Evolutionary conservation across 1,140 invertebrate species (phyloP).

Genomic region (Drosophila cardini): DNA sequence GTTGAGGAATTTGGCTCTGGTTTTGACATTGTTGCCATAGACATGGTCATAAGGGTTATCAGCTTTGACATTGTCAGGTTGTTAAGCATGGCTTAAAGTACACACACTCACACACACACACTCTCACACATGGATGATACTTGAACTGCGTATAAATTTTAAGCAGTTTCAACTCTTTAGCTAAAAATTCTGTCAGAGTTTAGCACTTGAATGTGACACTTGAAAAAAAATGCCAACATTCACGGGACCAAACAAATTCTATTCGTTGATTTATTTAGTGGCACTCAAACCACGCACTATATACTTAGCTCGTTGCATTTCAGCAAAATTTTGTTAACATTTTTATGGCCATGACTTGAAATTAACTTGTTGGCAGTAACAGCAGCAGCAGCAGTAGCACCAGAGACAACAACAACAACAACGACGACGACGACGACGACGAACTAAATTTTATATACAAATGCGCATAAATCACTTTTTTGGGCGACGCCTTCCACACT

Average conservation of each 20-base stretch:
- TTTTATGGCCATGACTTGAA: slow-evolving; percentile 51
- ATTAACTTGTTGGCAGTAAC: slow-evolving; percentile 50
- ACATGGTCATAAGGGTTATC: slow-evolving; percentile 42
- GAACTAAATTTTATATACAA: slow-evolving; percentile 54
- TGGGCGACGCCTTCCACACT: slow-evolving; percentile 9
- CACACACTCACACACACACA: slow-evolving; percentile 3
- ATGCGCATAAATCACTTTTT: slow-evolving; percentile 54
- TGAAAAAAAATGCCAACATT: slow-evolving; percentile 2
- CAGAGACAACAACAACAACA: not conserved
- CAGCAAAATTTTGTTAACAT: slow-evolving; percentile 53
- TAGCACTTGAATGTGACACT: slow-evolving; percentile 9
- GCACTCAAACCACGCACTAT: slow-evolving; percentile 7
- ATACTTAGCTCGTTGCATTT: slow-evolving; percentile 21
- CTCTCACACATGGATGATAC: slow-evolving; percentile 7
- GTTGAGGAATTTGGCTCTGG: slow-evolving; percentile 22
- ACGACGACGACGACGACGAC: not conserved
- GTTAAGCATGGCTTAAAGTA: slow-evolving; percentile 14
- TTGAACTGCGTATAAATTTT: slow-evolving; percentile 45
- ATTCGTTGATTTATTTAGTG: slow-evolving; percentile 58
- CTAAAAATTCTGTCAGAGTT: slow-evolving; percentile 15
- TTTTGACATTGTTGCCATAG: slow-evolving; percentile 41
- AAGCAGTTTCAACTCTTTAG: slow-evolving; percentile 41
- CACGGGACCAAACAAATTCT: slow-evolving; percentile 19
- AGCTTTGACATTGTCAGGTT: slow-evolving; percentile 18
- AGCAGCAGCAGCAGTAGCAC: not conserved